Percentiles rank a stretch among this genome's conserved stretches.
These are phyloP conservation scores for Zele albiditarsus DNA, from an alignment of 2,888 invertebrate species.

Conservation along the genomic window DNA sequence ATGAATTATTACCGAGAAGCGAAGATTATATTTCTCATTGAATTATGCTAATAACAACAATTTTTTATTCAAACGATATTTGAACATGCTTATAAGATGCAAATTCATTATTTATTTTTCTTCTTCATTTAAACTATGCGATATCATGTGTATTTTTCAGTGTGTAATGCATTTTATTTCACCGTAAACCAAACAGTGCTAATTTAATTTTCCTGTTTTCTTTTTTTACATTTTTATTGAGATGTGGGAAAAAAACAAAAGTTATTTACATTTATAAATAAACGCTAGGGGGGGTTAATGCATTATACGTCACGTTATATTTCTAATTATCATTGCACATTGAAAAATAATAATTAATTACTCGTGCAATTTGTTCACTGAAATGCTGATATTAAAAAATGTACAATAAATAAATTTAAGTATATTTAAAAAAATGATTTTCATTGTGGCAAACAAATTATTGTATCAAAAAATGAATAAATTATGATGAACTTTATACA, in stretches of 20 bases:
- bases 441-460: too few relatives aligned
- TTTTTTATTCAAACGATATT: constrained; percentile 22
- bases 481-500: too few relatives aligned
- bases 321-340: too few relatives aligned
- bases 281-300: background rate
- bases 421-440: too few relatives aligned
- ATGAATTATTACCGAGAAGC: background rate
- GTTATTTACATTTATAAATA: background rate
- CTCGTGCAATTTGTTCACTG: too few relatives aligned
- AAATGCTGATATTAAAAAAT: too few relatives aligned
- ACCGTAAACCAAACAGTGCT: background rate
- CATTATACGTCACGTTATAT: background rate
- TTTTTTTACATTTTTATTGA: background rate
- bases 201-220: background rate
- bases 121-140: background rate
- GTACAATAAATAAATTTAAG: too few relatives aligned
- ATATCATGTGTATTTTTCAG: background rate
- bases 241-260: background rate
- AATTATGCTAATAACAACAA: constrained; percentile 15
- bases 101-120: background rate
- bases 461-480: too few relatives aligned
- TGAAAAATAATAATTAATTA: too few relatives aligned
- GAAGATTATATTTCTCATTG: background rate
- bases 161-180: background rate
- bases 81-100: constrained; percentile 4